Base-by-base conservation (phyloP, 2,113 vertebrate species). In the Platichthys stellatus region DNA sequence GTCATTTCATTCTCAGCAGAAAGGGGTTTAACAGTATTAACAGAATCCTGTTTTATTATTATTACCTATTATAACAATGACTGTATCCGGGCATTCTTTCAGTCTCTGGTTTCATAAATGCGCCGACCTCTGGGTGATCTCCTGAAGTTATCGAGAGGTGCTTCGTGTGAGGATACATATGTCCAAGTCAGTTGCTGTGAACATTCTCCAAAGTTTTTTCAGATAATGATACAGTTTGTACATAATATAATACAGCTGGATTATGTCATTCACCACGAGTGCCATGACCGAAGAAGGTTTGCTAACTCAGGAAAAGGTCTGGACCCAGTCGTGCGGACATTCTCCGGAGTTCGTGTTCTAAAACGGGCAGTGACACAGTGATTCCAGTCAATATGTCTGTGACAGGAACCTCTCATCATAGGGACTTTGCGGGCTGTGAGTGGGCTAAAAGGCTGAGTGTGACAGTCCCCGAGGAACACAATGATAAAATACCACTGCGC, bases 401-500 rank as follows among this genome's bases (percentile, higher is more conserved):
- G 38, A 59, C 4, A 51, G 56, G 40, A 43, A 51, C 47, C 47
- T 69, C 71, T 72, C 24, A 74, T 76, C 49, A 40, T 26, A 18
- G 45, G n/a, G 49, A 43, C 21, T 13, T 67, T 51, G 35, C 60
- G 62, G 51, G 31, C 45, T 63, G 69, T 45, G 60, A 66, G 70
- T 66, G 73, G 47, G 76, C 58, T 84, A 72, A 81, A 82, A 83
- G 63, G 62, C 57, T 66, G 51, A 82, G 64, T 65, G 63, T 69
- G 69, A 60, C 67, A 43, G 74, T 90, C 89, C 81, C 88, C 2
- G 14, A 40, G 77, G 90, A 82, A 49, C 66, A 49, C 63, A 56
- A 83, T 68, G 75, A 74, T 90, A 86, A 90, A 91, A 90, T 85
- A 78, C 67, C 78, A 85, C 82, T 57, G 73, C 77, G 67, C 73